phyloP scores from a whole-genome alignment of 1,140 invertebrate genomes.

The Halyomorpha halys region DNA sequence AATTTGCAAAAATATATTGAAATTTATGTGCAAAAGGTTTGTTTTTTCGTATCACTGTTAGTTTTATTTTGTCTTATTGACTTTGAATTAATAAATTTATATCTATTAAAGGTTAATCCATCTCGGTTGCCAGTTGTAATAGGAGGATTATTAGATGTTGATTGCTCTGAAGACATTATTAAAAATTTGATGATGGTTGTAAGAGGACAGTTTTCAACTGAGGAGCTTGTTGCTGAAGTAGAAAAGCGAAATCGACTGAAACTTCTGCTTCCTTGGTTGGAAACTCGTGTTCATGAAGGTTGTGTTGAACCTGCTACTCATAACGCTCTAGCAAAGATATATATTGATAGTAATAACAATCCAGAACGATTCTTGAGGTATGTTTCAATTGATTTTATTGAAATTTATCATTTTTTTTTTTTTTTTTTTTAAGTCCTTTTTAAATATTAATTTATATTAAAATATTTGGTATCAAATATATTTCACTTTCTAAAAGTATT shows the following conservation, averaged over 20 bases:
- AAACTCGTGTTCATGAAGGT: slow-evolving; percentile 92
- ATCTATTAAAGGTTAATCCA: slow-evolving; percentile 72
- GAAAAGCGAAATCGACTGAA: slow-evolving; percentile 96
- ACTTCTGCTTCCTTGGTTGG: slow-evolving; percentile 90
- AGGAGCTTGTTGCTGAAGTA: slow-evolving; percentile 97
- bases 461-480: too few species aligned
- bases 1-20: slow-evolving; percentile 99
- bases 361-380: slow-evolving; percentile 92
- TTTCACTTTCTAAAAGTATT: too few species aligned
- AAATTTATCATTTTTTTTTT: not conserved
- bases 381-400: slow-evolving; percentile 31
- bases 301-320: slow-evolving; percentile 95
- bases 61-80: not conserved
- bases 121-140: slow-evolving; percentile 94
- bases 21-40: slow-evolving; percentile 97
- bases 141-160: slow-evolving; percentile 93
- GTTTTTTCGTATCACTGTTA: slow-evolving; percentile 14
- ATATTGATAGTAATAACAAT: slow-evolving; percentile 99
- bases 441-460: not conserved
- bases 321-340: slow-evolving; percentile 98
- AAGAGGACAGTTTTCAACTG: slow-evolving; percentile 94
- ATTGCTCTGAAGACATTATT: slow-evolving; percentile 98
- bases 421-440: too few species aligned
- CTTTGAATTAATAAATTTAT: slow-evolving; percentile 8
- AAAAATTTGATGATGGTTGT: slow-evolving; percentile 97